These are phyloP conservation scores for Cheilosia vulpina DNA, from an alignment of 2,888 invertebrate genomes.

Conservation along the genomic window DNA sequence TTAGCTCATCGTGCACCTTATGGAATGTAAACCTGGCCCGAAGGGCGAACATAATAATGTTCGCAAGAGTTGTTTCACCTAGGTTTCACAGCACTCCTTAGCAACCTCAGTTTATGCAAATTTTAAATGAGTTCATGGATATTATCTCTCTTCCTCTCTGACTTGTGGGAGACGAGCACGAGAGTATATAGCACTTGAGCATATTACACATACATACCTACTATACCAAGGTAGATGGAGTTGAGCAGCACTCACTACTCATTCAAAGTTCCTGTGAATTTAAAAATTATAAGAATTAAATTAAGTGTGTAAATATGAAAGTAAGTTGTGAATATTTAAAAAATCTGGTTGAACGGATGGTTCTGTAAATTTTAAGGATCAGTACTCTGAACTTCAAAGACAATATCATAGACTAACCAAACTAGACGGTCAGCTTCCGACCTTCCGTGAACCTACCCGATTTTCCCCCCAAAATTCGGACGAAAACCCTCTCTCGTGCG, in stretches of 20 bases:
- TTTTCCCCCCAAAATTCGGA: too few species aligned
- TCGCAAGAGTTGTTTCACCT: slow-evolving; percentile 11
- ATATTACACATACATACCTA: background rate
- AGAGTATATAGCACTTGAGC: background rate
- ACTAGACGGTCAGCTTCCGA: too few species aligned
- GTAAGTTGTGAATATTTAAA: too few species aligned
- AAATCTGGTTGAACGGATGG: too few species aligned
- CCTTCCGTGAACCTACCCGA: too few species aligned
- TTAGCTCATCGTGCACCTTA: slow-evolving; percentile 59
- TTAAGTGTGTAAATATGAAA: too few species aligned
- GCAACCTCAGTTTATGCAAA: slow-evolving; percentile 60
- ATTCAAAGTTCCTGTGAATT: background rate
- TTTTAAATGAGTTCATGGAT: slow-evolving; percentile 60
- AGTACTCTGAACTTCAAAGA: too few species aligned
- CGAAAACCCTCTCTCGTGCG: too few species aligned
- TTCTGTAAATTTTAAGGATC: too few species aligned
- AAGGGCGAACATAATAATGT: slow-evolving; percentile 49
- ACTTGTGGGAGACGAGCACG: background rate
- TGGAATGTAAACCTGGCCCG: slow-evolving; percentile 59
- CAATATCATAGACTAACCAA: too few species aligned
- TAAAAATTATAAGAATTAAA: too few species aligned
- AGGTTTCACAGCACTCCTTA: slow-evolving; percentile 27
- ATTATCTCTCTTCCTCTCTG: background rate
- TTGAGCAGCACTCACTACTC: background rate
- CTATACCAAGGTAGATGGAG: background rate